Evolutionary conservation across 1,140 invertebrate species (phyloP), one percentile per base, ranked within the genome.

Genomic region (Hycleus phaleratus): DNA sequence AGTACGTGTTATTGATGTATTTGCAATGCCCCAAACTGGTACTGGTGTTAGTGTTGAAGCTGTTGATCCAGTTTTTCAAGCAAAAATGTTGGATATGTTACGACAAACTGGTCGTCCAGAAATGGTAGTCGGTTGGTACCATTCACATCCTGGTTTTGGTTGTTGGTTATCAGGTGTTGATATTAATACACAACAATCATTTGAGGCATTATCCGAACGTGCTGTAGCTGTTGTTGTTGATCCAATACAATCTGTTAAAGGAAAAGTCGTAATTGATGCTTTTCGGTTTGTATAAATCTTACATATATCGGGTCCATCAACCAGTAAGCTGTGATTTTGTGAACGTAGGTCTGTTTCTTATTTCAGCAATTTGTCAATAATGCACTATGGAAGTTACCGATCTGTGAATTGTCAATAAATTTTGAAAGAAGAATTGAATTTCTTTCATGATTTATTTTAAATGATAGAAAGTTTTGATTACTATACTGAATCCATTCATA

Each of bases 41-140:
- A 85, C 83, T 4, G 97, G 97, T 64, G 95, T 99, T 0, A 98
- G 95, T 75, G 97, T 99, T 8, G 97, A 99, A 79, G 97, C 97
- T 39, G 97, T 99, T 1, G 97, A 99, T 81, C 97, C 97, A 39
- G 97, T 99, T 10, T 99, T 99, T 73, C 97, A 99, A 81, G 96
- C 97, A 18, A 98, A 98, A 79, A 99, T 99, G 97, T 91, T 99
- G 78, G 97, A 99, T 70, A 99, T 99, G 97, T 77, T 99, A 43
- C 95, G 97, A 73, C 96, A 99, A 78, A 99, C 97, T 59, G 97
- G 97, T 2, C 78, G 95, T 53, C 97, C 97, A 4, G 97, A 99
- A 79, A 99, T 99, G 97, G 97, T 99, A 9, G 97, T 99, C 46
- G 97, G 97, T 46, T 99, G 97, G 97, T 99, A 99, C 69, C 97